Evolutionary conservation across 1,140 invertebrate species (phyloP).

Genomic region (Caenorhabditis remanei): DNA sequence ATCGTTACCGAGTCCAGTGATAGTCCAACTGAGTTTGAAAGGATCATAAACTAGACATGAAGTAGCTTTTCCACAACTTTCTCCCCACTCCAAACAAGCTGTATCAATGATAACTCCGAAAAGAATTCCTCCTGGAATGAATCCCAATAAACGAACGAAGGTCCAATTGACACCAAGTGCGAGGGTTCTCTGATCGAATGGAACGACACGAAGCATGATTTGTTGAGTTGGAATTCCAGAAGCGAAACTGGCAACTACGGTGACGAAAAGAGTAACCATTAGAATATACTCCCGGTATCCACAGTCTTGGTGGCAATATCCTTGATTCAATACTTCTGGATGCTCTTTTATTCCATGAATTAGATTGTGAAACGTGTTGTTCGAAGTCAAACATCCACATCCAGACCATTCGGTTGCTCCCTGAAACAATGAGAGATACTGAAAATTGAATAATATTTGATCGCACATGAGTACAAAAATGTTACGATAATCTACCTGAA

Average conservation of each 20-base stretch:
- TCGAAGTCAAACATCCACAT: constrained; percentile 68
- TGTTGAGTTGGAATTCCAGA: constrained; percentile 77
- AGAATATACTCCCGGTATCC: constrained; percentile 74
- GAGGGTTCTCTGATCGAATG: constrained; percentile 76
- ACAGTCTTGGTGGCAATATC: constrained; percentile 72
- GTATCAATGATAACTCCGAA: constrained; percentile 77
- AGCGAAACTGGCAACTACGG: constrained; percentile 77
- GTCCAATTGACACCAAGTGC: constrained; percentile 78
- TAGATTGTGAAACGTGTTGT: constrained; percentile 45
- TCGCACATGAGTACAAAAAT: too few relatives aligned
- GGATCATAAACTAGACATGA: constrained; percentile 76
- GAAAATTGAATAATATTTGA: too few relatives aligned
- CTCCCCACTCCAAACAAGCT: constrained; percentile 75
- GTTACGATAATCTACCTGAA: too few relatives aligned
- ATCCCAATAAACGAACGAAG: constrained; percentile 75
- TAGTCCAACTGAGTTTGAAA: constrained; percentile 73
- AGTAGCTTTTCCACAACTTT: constrained; percentile 72
- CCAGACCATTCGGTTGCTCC: constrained; percentile 69
- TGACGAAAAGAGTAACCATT: constrained; percentile 74
- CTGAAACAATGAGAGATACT: constrained; percentile 59
- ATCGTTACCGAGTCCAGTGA: constrained; percentile 73
- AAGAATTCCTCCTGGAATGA: constrained; percentile 76
- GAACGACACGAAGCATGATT: constrained; percentile 77
- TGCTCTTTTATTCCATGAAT: constrained; percentile 38
- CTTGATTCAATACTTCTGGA: constrained; percentile 13